phyloP scores from a whole-genome alignment of 2,113 vertebrate genomes.

The Pterophyllum scalare region DNA sequence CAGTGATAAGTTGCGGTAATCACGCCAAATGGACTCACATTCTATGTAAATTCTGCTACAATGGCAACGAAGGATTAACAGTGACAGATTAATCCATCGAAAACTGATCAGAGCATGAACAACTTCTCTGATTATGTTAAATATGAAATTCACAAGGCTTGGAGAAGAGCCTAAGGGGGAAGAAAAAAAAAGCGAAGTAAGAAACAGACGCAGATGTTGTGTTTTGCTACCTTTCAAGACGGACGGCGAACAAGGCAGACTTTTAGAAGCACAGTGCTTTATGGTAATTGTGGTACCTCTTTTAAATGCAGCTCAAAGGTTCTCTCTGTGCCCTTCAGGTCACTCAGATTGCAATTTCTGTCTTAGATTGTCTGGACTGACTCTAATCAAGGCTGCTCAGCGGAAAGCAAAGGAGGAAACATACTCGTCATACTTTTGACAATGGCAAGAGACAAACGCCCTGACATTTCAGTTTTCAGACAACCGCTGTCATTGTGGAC shows the following conservation, averaged over 20 bases:
- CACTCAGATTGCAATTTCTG: neutral
- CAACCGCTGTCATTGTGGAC: neutral
- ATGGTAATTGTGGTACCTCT: accelerated
- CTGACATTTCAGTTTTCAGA: neutral
- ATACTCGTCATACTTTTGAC: neutral
- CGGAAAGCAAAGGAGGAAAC: neutral
- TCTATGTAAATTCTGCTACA: neutral
- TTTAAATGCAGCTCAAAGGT: neutral
- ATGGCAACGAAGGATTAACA: neutral
- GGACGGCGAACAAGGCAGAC: neutral
- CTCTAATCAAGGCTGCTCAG: neutral
- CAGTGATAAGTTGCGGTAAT: neutral
- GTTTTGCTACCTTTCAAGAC: neutral
- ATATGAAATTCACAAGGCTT: neutral
- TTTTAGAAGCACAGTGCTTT: neutral
- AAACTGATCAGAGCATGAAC: too few species aligned
- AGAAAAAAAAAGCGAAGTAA: neutral
- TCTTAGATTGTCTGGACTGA: neutral
- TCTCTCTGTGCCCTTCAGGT: neutral
- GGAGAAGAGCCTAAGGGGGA: accelerated
- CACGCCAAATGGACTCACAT: accelerated
- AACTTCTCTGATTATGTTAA: neutral
- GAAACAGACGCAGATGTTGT: accelerated
- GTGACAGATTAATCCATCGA: neutral
- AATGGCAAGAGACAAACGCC: neutral